Evolutionary conservation across 2,113 vertebrate genomes (phyloP).

Genomic region (Lathamus discolor): DNA sequence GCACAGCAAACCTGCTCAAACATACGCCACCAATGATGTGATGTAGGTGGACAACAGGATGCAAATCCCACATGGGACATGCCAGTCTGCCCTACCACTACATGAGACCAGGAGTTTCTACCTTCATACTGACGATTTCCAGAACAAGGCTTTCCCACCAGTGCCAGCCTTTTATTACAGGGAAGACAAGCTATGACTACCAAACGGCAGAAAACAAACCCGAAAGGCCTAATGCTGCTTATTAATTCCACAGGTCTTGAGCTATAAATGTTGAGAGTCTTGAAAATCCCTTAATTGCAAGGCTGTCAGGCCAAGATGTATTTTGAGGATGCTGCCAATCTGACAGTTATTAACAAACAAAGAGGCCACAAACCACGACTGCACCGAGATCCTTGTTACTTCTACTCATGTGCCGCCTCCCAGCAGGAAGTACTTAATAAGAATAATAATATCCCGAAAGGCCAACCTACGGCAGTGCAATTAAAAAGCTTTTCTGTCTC

Average conservation of each 20-base stretch:
- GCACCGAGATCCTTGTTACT: constrained; percentile 45
- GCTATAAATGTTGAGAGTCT: neutral
- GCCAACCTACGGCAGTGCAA: constrained; percentile 80
- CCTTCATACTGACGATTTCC: neutral
- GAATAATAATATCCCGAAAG: constrained; percentile 89
- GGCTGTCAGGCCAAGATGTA: constrained; percentile 20
- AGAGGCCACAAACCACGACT: constrained; percentile 43
- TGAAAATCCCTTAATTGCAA: constrained; percentile 43
- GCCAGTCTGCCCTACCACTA: neutral
- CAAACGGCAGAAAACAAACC: neutral
- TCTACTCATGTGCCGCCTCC: constrained; percentile 77
- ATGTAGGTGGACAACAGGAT: neutral
- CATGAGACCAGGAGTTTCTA: neutral
- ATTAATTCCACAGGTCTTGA: constrained; percentile 43
- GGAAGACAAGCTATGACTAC: neutral
- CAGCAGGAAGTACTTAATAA: constrained; percentile 89
- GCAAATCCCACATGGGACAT: neutral
- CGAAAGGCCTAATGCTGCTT: neutral
- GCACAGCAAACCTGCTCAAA: neutral
- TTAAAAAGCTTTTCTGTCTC: constrained; percentile 84
- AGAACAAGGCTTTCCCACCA: neutral
- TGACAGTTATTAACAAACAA: constrained; percentile 60
- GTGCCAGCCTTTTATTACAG: neutral
- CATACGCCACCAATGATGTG: rapidly evolving
- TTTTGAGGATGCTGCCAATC: constrained; percentile 47